Percentiles rank a stretch among this genome's conserved stretches.
These are phyloP conservation scores for Cephus pulcher DNA, from an alignment of 2,888 invertebrate species.

Conservation along the genomic window DNA sequence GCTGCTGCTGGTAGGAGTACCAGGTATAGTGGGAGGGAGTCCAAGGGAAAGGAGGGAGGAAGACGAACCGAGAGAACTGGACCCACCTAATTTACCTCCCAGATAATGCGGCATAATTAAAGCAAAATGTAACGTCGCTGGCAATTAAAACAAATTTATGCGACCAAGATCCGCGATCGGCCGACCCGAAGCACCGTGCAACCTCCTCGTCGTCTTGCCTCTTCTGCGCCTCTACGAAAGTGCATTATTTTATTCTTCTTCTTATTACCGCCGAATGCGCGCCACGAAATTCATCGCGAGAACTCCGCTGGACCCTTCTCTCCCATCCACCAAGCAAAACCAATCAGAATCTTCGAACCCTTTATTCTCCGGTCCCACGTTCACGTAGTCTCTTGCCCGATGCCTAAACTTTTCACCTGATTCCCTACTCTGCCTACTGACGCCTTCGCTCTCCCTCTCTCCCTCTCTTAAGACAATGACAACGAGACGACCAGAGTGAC, in stretches of 20 bases:
- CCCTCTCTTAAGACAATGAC: slow-evolving; percentile 25
- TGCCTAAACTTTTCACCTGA: no score
- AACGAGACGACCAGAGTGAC: no score
- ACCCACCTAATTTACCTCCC: slow-evolving; percentile 67
- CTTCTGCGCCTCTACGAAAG: slow-evolving; percentile 19
- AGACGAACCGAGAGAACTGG: slow-evolving; percentile 58
- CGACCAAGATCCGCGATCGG: slow-evolving; percentile 67
- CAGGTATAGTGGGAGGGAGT: slow-evolving; percentile 21
- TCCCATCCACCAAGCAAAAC: no score
- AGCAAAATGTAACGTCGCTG: slow-evolving; percentile 68
- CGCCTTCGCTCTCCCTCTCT: slow-evolving; percentile 14
- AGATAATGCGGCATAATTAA: slow-evolving; percentile 68
- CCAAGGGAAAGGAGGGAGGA: slow-evolving; percentile 26
- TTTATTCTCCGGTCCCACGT: neutral
- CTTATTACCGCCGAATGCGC: slow-evolving; percentile 27
- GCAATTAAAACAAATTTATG: slow-evolving; percentile 68
- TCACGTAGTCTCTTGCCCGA: neutral
- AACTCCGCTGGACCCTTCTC: no score
- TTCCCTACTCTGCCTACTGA: no score
- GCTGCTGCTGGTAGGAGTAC: slow-evolving; percentile 20
- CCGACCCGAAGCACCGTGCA: slow-evolving; percentile 46
- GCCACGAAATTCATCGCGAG: neutral
- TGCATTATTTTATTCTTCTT: slow-evolving; percentile 50
- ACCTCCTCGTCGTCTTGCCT: slow-evolving; percentile 27
- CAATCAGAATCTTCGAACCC: neutral